phyloP scores from a whole-genome alignment of 37 sponge, comb jelly and placozoan genomes.

The Bolinopsis microptera region DNA sequence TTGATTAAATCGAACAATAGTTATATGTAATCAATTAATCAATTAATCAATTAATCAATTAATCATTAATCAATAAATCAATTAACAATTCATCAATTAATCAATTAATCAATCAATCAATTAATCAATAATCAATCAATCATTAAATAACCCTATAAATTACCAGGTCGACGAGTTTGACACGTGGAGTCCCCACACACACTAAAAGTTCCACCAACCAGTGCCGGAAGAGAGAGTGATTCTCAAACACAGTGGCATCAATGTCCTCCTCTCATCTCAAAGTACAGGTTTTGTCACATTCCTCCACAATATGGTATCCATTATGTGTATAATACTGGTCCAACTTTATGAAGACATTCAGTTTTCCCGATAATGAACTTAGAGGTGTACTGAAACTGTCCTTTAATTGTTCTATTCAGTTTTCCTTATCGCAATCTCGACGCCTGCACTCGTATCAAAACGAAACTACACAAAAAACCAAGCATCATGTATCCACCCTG shows the following conservation, averaged over 20 bases:
- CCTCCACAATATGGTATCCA: no score
- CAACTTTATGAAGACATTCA: no score
- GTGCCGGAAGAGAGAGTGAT: not conserved
- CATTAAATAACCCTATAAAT: not conserved
- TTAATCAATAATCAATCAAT: no score
- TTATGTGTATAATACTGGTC: no score
- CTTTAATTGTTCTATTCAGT: no score
- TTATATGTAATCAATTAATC: no score
- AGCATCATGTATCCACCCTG: not conserved
- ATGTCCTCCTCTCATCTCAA: constrained; percentile 5
- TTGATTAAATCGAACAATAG: no score
- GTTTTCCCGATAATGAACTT: no score
- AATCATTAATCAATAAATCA: no score
- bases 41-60: no score
- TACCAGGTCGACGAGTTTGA: not conserved
- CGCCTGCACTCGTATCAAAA: not conserved
- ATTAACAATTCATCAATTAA: no score
- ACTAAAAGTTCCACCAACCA: not conserved
- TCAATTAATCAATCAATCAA: no score
- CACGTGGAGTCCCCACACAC: constrained; percentile 17
- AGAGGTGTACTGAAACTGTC: not conserved
- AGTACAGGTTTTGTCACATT: not conserved
- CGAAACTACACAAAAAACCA: not conserved
- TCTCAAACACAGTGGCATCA: not conserved
- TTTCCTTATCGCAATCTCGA: not conserved